Conservation (phyloP, 2,113 vertebrate genomes). For the Plectropomus leopardus region DNA sequence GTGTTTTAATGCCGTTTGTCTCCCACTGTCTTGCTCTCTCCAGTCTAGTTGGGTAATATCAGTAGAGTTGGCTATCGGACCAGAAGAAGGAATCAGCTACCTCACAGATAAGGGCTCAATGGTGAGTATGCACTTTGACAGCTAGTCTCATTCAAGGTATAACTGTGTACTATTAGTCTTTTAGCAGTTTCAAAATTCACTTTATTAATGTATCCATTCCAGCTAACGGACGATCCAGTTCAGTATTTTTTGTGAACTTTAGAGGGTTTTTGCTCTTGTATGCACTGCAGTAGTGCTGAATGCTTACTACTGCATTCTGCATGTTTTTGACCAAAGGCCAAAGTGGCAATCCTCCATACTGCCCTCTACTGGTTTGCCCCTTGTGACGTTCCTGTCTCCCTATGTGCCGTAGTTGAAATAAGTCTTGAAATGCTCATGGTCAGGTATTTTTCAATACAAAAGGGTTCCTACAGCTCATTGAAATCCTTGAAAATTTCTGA, state of each 20-base stretch:
- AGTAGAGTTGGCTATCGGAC: conserved; percentile 97
- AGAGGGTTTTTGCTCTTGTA: background rate
- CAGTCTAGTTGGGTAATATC: conserved; percentile 99
- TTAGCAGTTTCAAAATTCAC: background rate
- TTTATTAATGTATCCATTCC: background rate
- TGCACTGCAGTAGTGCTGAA: background rate
- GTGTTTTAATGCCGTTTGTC: conserved; percentile 4
- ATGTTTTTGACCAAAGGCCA: background rate
- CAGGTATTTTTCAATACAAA: background rate
- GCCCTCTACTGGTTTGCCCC: conserved; percentile 59
- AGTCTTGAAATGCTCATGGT: background rate
- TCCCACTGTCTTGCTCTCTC: conserved; percentile 10
- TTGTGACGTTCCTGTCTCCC: background rate
- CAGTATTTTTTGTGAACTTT: background rate
- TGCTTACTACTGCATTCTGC: too few relatives aligned
- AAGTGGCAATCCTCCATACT: conserved; percentile 24
- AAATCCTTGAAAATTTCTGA: too few relatives aligned
- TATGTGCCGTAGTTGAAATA: background rate
- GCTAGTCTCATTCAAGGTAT: background rate
- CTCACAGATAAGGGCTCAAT: conserved; percentile 98
- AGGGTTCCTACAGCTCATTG: too few relatives aligned
- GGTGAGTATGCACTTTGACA: conserved; percentile 83
- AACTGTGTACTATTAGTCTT: background rate
- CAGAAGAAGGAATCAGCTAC: conserved; percentile 99
- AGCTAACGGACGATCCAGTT: background rate